Conservation (phyloP, 2,797 vertebrate species). For the Danio jaintianensis region DNA sequence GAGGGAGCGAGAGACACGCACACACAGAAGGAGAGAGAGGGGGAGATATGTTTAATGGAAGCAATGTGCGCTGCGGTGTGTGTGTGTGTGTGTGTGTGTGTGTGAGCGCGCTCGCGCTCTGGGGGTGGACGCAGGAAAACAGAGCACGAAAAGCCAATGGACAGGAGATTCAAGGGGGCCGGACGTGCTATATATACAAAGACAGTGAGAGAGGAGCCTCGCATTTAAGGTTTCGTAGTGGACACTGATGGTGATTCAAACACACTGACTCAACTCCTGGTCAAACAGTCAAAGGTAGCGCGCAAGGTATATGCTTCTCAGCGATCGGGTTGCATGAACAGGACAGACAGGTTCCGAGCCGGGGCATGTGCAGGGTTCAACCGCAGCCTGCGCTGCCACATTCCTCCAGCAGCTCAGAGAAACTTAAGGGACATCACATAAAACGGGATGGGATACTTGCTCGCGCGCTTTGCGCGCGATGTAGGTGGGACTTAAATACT, state of each 20-base stretch:
- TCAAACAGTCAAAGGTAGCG: slow-evolving; percentile 52
- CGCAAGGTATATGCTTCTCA: slow-evolving; percentile 41
- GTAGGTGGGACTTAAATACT: slow-evolving; percentile 64
- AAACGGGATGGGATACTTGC: slow-evolving; percentile 31
- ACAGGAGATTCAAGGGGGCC: slow-evolving; percentile 77
- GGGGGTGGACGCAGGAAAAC: slow-evolving; percentile 77
- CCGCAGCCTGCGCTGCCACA: slow-evolving; percentile 30
- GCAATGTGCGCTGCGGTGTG: slow-evolving; percentile 75
- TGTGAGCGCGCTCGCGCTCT: slow-evolving; percentile 60
- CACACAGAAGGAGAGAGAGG: slow-evolving; percentile 64
- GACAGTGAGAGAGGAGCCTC: slow-evolving; percentile 63
- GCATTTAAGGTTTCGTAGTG: slow-evolving; percentile 67
- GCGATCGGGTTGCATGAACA: slow-evolving; percentile 61
- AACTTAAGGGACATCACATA: slow-evolving; percentile 39
- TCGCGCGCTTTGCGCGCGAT: slow-evolving; percentile 46
- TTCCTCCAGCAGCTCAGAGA: slow-evolving; percentile 42
- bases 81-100: slow-evolving; percentile 57
- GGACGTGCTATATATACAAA: slow-evolving; percentile 66
- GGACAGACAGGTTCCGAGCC: slow-evolving; percentile 67
- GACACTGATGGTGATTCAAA: slow-evolving; percentile 64
- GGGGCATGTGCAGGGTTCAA: slow-evolving; percentile 51
- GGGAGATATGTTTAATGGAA: slow-evolving; percentile 76
- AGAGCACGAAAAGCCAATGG: slow-evolving; percentile 79
- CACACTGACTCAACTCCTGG: slow-evolving; percentile 56
- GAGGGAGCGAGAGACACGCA: slow-evolving; percentile 66